phyloP scores from a whole-genome alignment of 2,113 vertebrate species.

The Chionodraco myersi region DNA sequence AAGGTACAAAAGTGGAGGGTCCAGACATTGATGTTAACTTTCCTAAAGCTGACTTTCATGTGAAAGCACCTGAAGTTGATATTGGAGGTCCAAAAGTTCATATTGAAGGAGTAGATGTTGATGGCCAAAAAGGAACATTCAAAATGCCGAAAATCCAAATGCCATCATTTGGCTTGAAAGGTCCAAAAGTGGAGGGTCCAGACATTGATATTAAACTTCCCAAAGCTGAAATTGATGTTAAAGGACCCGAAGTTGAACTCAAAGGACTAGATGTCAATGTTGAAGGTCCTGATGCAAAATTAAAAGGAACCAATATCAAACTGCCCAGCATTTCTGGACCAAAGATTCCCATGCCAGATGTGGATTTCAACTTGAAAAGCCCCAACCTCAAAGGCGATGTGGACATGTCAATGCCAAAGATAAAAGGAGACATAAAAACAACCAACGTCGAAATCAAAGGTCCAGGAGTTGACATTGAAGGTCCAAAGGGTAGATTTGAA shows the following conservation, averaged over 20 bases:
- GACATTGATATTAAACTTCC: conserved; percentile 33
- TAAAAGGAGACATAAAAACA: background rate
- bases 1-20: conserved; percentile 72
- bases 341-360: background rate
- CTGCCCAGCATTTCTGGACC: too few species aligned
- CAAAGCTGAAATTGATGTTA: too few species aligned
- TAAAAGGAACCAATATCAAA: too few species aligned
- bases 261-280: too few species aligned
- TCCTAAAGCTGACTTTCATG: background rate
- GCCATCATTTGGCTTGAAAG: conserved; percentile 71
- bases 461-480: conserved; percentile 25
- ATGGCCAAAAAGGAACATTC: conserved; percentile 1
- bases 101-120: background rate
- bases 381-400: background rate
- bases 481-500: conserved; percentile 3
- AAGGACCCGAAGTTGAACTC: too few species aligned
- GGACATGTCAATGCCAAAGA: background rate
- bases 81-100: too few species aligned
- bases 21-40: conserved; percentile 41
- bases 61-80: too few species aligned
- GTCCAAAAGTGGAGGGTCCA: conserved; percentile 70
- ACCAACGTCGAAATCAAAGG: background rate
- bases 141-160: conserved; percentile 71
- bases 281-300: too few species aligned
- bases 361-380: background rate